Conservation (phyloP, 1,140 invertebrate species). For the Drosophila gunungcola region DNA sequence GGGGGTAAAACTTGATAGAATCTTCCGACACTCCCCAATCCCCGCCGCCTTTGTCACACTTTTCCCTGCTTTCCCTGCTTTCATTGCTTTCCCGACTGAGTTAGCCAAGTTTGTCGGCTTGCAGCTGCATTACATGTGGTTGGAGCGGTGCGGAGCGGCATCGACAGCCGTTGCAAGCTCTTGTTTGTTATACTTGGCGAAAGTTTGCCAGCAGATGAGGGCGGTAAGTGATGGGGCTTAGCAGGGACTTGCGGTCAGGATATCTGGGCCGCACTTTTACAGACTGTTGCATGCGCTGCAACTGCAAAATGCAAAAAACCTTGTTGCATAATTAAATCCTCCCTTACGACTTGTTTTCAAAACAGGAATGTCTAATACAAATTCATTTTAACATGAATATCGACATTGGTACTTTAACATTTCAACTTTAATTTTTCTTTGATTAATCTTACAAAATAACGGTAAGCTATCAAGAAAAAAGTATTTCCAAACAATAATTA, state of each 20-base stretch:
- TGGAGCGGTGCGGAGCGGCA: constrained; percentile 39
- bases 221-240: background rate
- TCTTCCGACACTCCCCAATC: constrained; percentile 18
- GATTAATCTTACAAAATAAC: no score
- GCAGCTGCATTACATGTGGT: constrained; percentile 74
- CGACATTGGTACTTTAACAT: no score
- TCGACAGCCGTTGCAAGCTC: constrained; percentile 65
- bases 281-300: constrained; percentile 59
- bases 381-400: no score
- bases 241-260: constrained; percentile 12
- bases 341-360: background rate
- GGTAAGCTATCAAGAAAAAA: no score
- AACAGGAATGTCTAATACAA: no score
- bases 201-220: constrained; percentile 44
- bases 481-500: no score
- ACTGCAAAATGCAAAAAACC: background rate
- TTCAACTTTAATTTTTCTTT: no score
- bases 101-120: constrained; percentile 67
- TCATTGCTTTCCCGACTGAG: constrained; percentile 14
- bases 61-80: background rate
- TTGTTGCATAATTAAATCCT: background rate
- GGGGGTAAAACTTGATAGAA: constrained; percentile 64
- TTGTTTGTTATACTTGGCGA: constrained; percentile 61
- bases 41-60: constrained; percentile 18
- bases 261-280: constrained; percentile 13